A percentile compares a stretch with the other conserved stretches of the same genome.
Conservation (phyloP, 2,888 invertebrate species). For the Drosophila paracracens region DNA sequence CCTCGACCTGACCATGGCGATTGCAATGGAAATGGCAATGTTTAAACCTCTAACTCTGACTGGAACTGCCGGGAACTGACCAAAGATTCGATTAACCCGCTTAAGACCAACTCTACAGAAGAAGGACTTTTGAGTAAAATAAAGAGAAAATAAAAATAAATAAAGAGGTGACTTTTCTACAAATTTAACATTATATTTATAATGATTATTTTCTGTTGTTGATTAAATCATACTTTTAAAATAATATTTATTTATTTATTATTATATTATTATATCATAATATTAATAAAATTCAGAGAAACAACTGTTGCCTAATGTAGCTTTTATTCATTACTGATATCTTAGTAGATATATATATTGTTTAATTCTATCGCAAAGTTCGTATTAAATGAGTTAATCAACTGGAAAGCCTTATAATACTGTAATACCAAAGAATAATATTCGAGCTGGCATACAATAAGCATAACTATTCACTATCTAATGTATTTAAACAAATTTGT, state of each 20-base stretch:
- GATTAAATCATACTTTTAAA: neutral
- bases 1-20: slow-evolving; percentile 19
- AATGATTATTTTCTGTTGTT: neutral
- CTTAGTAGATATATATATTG: neutral
- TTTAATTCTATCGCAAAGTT: neutral
- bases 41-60: neutral
- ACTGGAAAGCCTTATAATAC: neutral
- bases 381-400: neutral
- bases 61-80: slow-evolving; percentile 10
- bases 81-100: slow-evolving; percentile 40
- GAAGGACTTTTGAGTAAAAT: no score
- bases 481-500: neutral
- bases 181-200: neutral
- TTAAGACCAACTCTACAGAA: neutral
- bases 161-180: neutral
- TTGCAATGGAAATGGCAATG: neutral
- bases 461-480: neutral
- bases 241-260: neutral
- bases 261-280: no score
- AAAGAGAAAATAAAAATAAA: neutral
- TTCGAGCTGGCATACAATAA: neutral
- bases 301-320: neutral
- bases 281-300: no score
- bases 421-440: neutral
- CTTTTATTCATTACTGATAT: neutral